Evolutionary conservation across 2,113 vertebrate species (phyloP).

Genomic region (Mohoua ochrocephala): DNA sequence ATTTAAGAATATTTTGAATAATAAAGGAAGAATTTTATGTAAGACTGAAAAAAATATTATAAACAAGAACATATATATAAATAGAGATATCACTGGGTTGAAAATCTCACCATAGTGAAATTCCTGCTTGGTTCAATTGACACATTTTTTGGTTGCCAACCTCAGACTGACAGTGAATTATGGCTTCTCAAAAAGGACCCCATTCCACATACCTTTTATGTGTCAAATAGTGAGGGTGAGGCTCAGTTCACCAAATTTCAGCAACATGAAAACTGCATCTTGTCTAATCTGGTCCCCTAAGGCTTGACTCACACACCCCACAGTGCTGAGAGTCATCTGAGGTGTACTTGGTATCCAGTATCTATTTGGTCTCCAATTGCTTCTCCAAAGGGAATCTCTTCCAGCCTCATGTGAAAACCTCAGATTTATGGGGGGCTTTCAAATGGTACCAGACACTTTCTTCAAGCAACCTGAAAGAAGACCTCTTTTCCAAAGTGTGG

Average conservation of each 20-base stretch:
- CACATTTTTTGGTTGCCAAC: not conserved
- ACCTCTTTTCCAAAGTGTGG: not conserved
- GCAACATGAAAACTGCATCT: not conserved
- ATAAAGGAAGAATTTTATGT: not conserved
- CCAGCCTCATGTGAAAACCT: not conserved
- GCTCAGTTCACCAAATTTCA: not conserved
- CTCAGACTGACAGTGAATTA: not conserved
- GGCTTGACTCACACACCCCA: not conserved
- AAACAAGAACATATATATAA: not conserved
- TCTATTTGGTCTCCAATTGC: accelerated
- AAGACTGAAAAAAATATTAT: not conserved
- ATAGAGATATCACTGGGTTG: too few relatives aligned
- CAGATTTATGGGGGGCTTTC: not conserved
- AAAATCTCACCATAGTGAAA: not conserved
- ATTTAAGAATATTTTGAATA: not conserved
- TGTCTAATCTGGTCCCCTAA: not conserved
- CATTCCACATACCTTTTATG: not conserved
- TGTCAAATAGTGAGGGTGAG: not conserved
- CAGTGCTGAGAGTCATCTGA: not conserved
- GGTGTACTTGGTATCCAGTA: not conserved
- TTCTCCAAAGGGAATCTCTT: not conserved
- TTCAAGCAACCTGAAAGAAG: not conserved
- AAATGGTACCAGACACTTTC: not conserved
- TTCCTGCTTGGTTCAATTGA: not conserved
- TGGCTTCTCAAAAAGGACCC: not conserved